These are phyloP conservation scores for Sphenodon punctatus DNA, from an alignment of 2,797 vertebrate genomes.

Conservation along the genomic window DNA sequence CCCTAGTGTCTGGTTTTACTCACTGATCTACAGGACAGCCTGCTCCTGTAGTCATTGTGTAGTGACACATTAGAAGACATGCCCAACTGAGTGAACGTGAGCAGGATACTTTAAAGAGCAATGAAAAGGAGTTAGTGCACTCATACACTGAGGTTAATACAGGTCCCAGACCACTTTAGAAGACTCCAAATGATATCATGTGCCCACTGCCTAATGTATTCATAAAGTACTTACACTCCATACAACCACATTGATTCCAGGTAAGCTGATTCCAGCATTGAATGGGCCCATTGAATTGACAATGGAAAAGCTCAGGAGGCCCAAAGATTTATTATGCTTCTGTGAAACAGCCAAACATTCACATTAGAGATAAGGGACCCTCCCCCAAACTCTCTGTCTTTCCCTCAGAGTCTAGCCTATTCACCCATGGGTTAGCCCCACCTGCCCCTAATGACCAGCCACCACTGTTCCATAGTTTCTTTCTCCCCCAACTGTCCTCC, in stretches of 20 bases:
- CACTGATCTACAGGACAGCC: not conserved
- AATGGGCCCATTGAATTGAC: not conserved
- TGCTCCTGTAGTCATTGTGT: not conserved
- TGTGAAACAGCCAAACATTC: not conserved
- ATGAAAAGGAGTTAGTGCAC: not conserved
- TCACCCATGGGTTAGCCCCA: not conserved
- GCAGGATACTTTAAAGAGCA: not conserved
- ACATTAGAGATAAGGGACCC: not conserved
- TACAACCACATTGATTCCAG: not conserved
- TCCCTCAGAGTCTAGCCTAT: not conserved
- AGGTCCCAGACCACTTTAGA: not conserved
- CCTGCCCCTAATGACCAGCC: too few species aligned
- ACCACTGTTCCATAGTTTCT: not conserved
- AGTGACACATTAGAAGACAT: not conserved
- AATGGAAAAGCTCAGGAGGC: not conserved
- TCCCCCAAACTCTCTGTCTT: not conserved
- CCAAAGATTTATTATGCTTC: not conserved
- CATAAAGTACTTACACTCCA: constrained; percentile 9
- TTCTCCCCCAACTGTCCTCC: not conserved
- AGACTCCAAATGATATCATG: not conserved
- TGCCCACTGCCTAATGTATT: not conserved
- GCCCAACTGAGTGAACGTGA: not conserved
- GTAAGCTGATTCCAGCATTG: rapidly evolving
- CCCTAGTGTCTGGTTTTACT: not conserved
- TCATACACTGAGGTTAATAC: not conserved